Conservation (phyloP, 1,140 invertebrate species). For the Drosophila ambigua region DNA sequence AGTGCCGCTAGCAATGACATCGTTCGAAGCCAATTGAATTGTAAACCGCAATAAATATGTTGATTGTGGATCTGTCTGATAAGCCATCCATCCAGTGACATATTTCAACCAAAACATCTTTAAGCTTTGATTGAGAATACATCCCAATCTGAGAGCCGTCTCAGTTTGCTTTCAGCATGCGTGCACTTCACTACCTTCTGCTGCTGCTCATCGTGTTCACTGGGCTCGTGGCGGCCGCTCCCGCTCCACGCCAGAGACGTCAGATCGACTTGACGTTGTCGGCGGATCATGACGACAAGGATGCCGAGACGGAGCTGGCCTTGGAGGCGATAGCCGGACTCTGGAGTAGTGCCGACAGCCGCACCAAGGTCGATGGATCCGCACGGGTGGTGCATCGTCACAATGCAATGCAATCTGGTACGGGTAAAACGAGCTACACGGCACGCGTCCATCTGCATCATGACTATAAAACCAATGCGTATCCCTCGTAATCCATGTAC, state of each 20-base stretch:
- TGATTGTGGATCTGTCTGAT: constrained; percentile 20
- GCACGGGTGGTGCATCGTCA: constrained; percentile 69
- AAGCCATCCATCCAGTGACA: constrained; percentile 26
- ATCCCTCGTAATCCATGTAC: constrained; percentile 46
- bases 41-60: constrained; percentile 39
- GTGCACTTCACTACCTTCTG: constrained; percentile 48
- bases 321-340: constrained; percentile 80
- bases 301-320: constrained; percentile 74
- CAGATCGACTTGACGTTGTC: constrained; percentile 78
- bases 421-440: constrained; percentile 76
- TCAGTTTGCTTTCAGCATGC: constrained; percentile 61
- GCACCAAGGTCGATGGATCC: constrained; percentile 77
- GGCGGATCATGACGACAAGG: constrained; percentile 77
- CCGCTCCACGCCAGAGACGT: constrained; percentile 36
- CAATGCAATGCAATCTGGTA: constrained; percentile 64
- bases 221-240: constrained; percentile 5
- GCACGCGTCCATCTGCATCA: constrained; percentile 78
- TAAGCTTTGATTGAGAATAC: not conserved
- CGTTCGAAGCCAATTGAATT: constrained; percentile 12
- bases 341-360: constrained; percentile 74
- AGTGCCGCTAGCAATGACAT: not conserved
- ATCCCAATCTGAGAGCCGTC: not conserved
- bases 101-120: not conserved
- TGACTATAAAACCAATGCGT: constrained; percentile 73
- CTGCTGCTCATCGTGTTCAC: constrained; percentile 26